Evolutionary conservation across 2,888 invertebrate genomes (phyloP), one percentile per base, ranked within the genome.

Genomic region (Spialia ferax): DNA sequence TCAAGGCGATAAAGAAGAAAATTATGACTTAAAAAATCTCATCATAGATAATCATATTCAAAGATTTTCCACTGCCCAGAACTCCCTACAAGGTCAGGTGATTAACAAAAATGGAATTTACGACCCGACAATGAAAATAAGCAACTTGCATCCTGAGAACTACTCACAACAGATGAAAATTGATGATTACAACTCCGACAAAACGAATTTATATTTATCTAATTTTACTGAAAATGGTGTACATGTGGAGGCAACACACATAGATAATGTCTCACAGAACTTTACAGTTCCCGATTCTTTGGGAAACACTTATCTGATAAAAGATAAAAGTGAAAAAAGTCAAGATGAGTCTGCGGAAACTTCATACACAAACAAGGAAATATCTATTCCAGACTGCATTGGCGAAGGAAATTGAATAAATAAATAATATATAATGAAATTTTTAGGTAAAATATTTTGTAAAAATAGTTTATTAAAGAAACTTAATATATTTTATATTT

Each of bases 11-110:
- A 84, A 82, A 73, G 75, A 78, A 64, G 80, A 82, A 62, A 86
- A 84, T 57, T 88, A 85, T 70, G 80, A 89, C 50, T 85, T 87
- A 15, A 87, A 87, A 74, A 86, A 87, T 66, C 77, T 87, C 62
- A 81, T 80, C 10, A 87, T 88, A 11, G 79, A 85, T 70, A 83
- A 80, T 72, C 82, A 76, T 69, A 75, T 74, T 38, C 75, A 81
- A 59, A 78, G 74, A 15, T 86, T 77, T 76, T 38, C 79, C 3
- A 74, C 78, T 68, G 60, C 65, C n/a, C 78, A 77, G 67, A 76
- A 79, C 10, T 4, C 38, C 68, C 82, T 76, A 66, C 74, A 75
- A 6, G 79, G 76, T 60, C 73, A 74, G 57, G 74, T 78, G 56
- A n/a, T 72, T 5, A 75, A 70, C 26, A 76, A 71, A 35, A 78